Evolutionary conservation across 2,113 vertebrate genomes (phyloP), one percentile per base, ranked within the genome.

Genomic region (Leuciscus idus): DNA sequence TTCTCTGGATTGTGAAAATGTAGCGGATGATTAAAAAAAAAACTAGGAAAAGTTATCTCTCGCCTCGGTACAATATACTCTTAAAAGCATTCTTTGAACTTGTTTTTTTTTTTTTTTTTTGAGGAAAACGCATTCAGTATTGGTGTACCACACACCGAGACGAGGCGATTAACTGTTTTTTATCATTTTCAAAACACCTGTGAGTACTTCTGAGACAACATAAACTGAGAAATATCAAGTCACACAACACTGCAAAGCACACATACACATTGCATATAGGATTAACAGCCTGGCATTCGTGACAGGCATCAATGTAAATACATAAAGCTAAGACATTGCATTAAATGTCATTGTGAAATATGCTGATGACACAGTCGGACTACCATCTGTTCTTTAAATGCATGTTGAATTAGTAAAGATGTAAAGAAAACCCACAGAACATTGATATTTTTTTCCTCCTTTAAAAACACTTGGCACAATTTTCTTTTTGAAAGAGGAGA

Each of bases 331-430:
- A 66, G 57, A 89, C 75, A 85, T 21, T 21, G 52, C 66, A 84
- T 87, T 73, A 85, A 78, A 81, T 81, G 23, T 78, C 52, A 74
- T 30, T 33, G 73, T 83, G 77, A 80, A 82, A 85, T 62, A 85
- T 85, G 83, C 84, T 46, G 81, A 81, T 80, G 74, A 26, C 46
- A 81, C 76, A 75, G 87, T 59, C 76, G 84, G 55, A 36, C 66
- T 36, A 43, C 85, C 83, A 90, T 90, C 89, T 90, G 89, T 90
- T 88, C 26, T 48, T 82, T 21, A 87, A 75, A 77, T 46, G 52
- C 50, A 36, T 33, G 15, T 11, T 79, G 36, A 85, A 88, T 83
- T 80, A 68, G 64, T 73, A 76, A 48, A 50, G 19, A 79, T 50
- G 72, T 85, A 72, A 81, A 80, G 39, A 86, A 74, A 81, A 79